Conservation (phyloP, 2,797 vertebrate species). For the Lepilemur ruficaudatus region DNA sequence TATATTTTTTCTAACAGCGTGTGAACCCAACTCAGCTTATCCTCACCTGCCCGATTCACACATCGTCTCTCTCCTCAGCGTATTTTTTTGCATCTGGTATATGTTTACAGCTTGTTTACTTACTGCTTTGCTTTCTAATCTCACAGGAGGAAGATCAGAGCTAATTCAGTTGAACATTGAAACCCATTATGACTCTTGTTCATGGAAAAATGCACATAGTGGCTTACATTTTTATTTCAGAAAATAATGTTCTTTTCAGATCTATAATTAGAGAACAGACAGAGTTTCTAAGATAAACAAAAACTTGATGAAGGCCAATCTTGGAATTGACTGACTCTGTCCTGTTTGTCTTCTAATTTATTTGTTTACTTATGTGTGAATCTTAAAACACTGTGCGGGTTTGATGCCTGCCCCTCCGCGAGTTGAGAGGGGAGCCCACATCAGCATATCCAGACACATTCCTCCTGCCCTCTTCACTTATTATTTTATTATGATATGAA, state of each 20-base stretch:
- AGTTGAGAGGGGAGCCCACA: background rate
- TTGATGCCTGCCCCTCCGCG: background rate
- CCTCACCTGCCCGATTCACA: background rate
- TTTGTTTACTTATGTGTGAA: conserved; percentile 10
- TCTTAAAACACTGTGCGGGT: background rate
- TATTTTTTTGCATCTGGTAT: background rate
- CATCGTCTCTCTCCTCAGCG: background rate
- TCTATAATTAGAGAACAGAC: background rate
- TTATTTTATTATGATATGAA: background rate
- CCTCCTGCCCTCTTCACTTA: background rate
- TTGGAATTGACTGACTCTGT: background rate
- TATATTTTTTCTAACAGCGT: background rate
- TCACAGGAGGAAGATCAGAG: conserved; percentile 42
- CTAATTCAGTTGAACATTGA: conserved; percentile 22
- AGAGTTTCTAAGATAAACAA: conserved; percentile 16
- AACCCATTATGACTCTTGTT: background rate
- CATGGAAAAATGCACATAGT: background rate
- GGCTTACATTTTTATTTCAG: conserved; percentile 42
- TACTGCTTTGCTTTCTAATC: conserved; percentile 47
- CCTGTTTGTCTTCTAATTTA: conserved; percentile 2
- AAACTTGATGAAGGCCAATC: background rate
- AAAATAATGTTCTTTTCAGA: conserved; percentile 42
- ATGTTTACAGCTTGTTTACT: conserved; percentile 36
- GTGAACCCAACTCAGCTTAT: background rate
- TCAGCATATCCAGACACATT: background rate